Conservation (phyloP, 23 tunicate genomes). For the Styela clava region DNA sequence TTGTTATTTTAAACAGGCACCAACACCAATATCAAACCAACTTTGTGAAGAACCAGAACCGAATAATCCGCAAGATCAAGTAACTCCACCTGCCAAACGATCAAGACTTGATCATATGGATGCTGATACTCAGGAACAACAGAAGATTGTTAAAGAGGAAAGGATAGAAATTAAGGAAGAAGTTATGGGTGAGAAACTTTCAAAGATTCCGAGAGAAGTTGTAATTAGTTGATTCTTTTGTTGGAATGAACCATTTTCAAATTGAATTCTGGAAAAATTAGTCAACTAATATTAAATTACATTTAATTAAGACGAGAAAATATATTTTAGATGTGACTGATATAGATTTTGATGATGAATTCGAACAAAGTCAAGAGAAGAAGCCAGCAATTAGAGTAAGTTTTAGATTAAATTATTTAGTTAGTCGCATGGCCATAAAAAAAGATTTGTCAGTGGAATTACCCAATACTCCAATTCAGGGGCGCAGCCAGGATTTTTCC, state of each 20-base stretch:
- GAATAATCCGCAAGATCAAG: conserved; percentile 10
- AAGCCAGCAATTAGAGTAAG: conserved; percentile 11
- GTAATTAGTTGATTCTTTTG: too few species aligned
- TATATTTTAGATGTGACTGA: conserved; percentile 15
- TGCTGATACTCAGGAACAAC: background rate
- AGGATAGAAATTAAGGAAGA: conserved; percentile 3
- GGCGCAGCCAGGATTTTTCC: too few species aligned
- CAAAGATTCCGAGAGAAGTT: too few species aligned
- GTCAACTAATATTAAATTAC: too few species aligned
- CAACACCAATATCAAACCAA: conserved; percentile 24
- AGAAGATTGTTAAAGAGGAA: conserved; percentile 12
- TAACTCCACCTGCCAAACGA: conserved; percentile 71
- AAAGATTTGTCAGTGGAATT: too few species aligned
- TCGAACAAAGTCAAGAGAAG: conserved; percentile 3
- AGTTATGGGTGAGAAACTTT: background rate
- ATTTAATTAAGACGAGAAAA: background rate
- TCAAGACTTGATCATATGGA: conserved; percentile 24
- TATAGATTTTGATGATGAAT: conserved; percentile 37
- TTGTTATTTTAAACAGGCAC: conserved; percentile 21
- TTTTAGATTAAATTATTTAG: background rate
- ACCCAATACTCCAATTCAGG: too few species aligned
- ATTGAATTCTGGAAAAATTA: background rate
- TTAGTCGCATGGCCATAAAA: too few species aligned
- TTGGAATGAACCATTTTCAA: background rate
- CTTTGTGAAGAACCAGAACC: background rate